Base-by-base conservation (phyloP, 1,140 invertebrate genomes). In the Bactericera cockerelli region DNA sequence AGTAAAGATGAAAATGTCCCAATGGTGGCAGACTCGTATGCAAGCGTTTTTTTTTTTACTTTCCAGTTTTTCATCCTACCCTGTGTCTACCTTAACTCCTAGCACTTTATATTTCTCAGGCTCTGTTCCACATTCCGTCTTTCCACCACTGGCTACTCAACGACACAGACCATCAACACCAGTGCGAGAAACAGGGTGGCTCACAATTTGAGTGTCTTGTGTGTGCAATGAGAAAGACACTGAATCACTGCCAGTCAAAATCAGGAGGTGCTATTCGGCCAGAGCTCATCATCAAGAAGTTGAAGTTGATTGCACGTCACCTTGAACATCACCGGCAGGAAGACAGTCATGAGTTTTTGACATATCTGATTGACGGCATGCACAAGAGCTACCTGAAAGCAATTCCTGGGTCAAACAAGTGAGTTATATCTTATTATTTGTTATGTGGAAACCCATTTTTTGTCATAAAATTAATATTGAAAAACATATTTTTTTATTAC, bases 341-440 rank as follows among this genome's bases (percentile, higher is more conserved):
- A 77, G 93, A 98, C 81, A 93, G 93, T 19, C 93, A 97, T 74
- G 93, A 98, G 72, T 97, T 97, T 74, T 74, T 94, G 58, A 77
- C 89, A 60, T 93, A 94, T 73, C 75, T 97, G 49, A 80, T 97
- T 11, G 93, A 96, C 75, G 84, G 88, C 53, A 92, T 97, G 86
- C 91, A 95, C 71, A 87, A 86, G 65, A 82, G 89, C 24, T 95
- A 90, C 73, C 74, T 96, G 59, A 76, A 79, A 67, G 80, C 55
- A 85, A 58, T 81, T 83, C 61, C 77, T 76, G 68, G 70, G 73
- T 42, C 57, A 65, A 8, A 49, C 42, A 73, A 73, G 73, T 75
- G 68, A 69, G 71, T 60, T 56, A 26, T 13, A 4, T 31, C 13
- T 31, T 31, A n/a, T n/a, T n/a, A n/a, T n/a, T n/a, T n/a, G n/a